These are phyloP conservation scores for Drosophila erecta DNA, from an alignment of 1,140 invertebrate species.

Conservation along the genomic window DNA sequence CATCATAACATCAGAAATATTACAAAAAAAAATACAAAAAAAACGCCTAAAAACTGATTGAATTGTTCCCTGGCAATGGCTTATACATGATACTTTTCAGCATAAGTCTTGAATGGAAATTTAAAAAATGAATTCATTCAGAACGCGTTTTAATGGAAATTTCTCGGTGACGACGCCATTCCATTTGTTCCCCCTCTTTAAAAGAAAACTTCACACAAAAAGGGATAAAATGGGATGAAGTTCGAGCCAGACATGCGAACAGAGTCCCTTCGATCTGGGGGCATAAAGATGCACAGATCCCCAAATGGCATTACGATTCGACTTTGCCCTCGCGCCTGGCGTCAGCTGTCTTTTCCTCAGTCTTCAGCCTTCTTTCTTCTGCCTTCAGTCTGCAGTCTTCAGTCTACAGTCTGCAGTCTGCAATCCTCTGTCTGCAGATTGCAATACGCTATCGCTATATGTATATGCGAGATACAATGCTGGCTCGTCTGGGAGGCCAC, in stretches of 20 bases:
- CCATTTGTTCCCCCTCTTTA: background rate
- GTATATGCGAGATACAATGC: background rate
- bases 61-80: no score
- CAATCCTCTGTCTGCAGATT: slow-evolving; percentile 10
- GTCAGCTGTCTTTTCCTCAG: slow-evolving; percentile 34
- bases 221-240: background rate
- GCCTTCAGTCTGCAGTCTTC: background rate
- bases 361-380: background rate
- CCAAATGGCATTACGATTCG: slow-evolving; percentile 33
- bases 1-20: no score
- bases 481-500: slow-evolving; percentile 44
- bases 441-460: slow-evolving; percentile 8
- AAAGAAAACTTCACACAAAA: slow-evolving; percentile 1
- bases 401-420: slow-evolving; percentile 6
- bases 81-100: background rate
- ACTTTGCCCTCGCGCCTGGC: slow-evolving; percentile 38
- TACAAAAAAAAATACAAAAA: no score
- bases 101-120: background rate
- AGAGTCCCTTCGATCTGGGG: slow-evolving; percentile 1
- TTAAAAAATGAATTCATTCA: slow-evolving; percentile 3
- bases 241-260: slow-evolving; percentile 8
- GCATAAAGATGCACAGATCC: background rate
- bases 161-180: background rate
- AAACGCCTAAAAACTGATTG: no score
- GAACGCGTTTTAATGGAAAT: slow-evolving; percentile 3